Evolutionary conservation across 2,888 invertebrate genomes (phyloP), one percentile per base, ranked within the genome.

Genomic region (Chloroclysta siterata): DNA sequence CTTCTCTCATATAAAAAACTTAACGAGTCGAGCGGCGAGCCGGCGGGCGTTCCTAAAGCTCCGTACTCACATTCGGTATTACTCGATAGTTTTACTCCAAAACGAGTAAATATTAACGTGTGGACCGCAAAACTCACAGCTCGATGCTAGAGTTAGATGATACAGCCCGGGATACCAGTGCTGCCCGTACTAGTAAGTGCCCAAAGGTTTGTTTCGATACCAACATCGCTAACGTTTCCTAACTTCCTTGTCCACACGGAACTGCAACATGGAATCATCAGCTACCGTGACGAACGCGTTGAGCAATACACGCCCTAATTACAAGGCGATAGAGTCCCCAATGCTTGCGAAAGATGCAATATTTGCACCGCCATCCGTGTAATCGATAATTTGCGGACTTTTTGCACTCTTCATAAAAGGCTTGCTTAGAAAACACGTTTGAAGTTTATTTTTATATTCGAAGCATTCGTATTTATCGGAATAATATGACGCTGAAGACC

Each of bases 341-440:
- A 63, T 72, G 55, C 57, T 71, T 68, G 29, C 66, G 53, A 60
- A 67, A 65, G 44, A 62, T 63, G 56, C 48, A 63, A 56, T 14
- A 28, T 8, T 56, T 64, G 62, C 50, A 63, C 39, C 57, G 56
- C 63, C 70, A 67, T 65, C 65, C 71, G 73, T 69, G 61, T 61
- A 60, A 64, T 68, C 60, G 52, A 51, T 67, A 64, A 72, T 68
- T 66, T 63, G 65, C 36, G 14, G 22, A 3, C 33, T 60, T 63
- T 59, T 64, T 65, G 63, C 55, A 36, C 56, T 47, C 29, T 53
- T 39, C 17, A 14, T 42, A 47, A 17, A 57, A 53, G 41, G 53
- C 41, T 39, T 36, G 29, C 41, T 17, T 46, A 39, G 11, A 48
- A 28, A 48, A 48, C 28, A 17, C n/a, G 28, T 22, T 5, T 13